Evolutionary conservation across 1,140 invertebrate species (phyloP), one percentile per base, ranked within the genome.

Genomic region (Drosophila mayri): DNA sequence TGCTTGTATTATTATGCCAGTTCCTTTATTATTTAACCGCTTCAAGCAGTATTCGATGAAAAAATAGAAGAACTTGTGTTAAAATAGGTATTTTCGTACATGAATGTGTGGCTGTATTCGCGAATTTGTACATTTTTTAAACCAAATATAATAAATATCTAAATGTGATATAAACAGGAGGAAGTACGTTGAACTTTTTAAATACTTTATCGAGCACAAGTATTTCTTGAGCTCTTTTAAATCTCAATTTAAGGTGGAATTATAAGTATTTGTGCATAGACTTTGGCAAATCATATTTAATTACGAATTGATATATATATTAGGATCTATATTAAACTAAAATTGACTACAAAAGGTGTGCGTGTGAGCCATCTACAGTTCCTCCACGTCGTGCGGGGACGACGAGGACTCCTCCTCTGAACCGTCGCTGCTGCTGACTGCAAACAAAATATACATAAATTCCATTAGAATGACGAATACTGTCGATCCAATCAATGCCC

Each of bases 371-470:
- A 37, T 16, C 60, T 84, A 87, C 37, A 87, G 62, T 50, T 87
- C 83, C 41, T 55, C 80, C 37, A 74, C 54, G 32, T 83, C 68
- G 14, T 60, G 79, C 38, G 41, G 41, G 40, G 40, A 37, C 50
- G 55, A 32, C 28, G 55, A 47, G 44, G 50, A 47, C 41, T 61
- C 37, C 16, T 57, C 55, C 47, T 30, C 47, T 18, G 66, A 25
- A 30, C 64, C 50, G 44, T 7, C 28, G 49, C 49, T 8, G 50
- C 20, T 59, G 32, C 46, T 67, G 49, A 61, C 58, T 90, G 84
- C 35, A 87, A 88, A 52, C 68, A 74, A 74, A 84, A 74, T 77
- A 77, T 74, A 70, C 52, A 70, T n/a, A 80, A 79, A 59, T 67
- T 55, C 52, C 30, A 43, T 54, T 76, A 64, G 63, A 44, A n/a